Conservation (phyloP, 1,140 invertebrate species). For the Temnothorax longispinosus region DNA sequence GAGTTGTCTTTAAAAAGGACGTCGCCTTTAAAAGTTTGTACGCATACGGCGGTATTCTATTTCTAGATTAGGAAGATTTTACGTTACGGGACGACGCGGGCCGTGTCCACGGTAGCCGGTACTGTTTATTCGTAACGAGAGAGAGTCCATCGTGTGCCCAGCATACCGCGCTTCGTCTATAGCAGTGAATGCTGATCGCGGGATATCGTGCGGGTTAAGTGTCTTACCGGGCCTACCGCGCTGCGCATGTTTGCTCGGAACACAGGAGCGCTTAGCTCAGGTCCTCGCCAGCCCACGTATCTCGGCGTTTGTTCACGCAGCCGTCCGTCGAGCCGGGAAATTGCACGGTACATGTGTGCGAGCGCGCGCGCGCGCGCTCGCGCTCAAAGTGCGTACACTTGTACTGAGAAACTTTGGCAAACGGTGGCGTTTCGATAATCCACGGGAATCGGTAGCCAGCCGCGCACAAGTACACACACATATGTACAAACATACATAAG, state of each 20-base stretch:
- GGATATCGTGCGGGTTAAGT: slow-evolving; percentile 71
- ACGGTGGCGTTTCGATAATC: slow-evolving; percentile 44
- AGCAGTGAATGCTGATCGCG: slow-evolving; percentile 61
- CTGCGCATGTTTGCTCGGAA: slow-evolving; percentile 77
- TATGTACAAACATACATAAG: not conserved
- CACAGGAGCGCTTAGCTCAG: slow-evolving; percentile 68
- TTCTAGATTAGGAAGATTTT: not conserved
- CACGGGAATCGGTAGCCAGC: slow-evolving; percentile 26
- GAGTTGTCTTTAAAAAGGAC: not conserved
- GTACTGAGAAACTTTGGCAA: slow-evolving; percentile 42
- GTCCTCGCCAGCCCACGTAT: slow-evolving; percentile 53
- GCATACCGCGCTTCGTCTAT: slow-evolving; percentile 10
- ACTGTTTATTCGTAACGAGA: slow-evolving; percentile 79
- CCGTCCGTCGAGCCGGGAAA: slow-evolving; percentile 38
- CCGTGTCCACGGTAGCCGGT: slow-evolving; percentile 74
- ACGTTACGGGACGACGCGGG: not conserved
- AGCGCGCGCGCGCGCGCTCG: not conserved
- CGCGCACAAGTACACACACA: not conserved
- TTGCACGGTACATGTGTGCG: slow-evolving; percentile 35
- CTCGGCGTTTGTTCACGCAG: slow-evolving; percentile 56
- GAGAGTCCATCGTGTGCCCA: slow-evolving; percentile 42
- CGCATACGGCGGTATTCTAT: not conserved
- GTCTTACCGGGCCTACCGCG: slow-evolving; percentile 65
- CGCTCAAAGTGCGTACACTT: slow-evolving; percentile 34
- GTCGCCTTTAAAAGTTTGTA: not conserved